Base-by-base conservation (phyloP, 2,113 vertebrate species). In the Tylochromis polylepis region DNA sequence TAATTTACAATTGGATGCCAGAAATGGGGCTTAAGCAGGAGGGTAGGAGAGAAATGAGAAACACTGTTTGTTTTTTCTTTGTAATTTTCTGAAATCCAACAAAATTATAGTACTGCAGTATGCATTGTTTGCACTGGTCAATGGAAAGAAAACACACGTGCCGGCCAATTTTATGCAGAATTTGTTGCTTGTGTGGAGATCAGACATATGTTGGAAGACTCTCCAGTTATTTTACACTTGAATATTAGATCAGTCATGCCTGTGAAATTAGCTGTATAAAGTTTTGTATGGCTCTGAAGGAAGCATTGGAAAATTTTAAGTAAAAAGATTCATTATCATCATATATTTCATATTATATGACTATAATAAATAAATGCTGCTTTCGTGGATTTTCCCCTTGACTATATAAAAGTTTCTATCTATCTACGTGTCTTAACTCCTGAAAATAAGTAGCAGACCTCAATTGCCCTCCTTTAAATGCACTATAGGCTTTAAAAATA, bases 1-100 rank as follows among this genome's bases (percentile, higher is more conserved):
- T 70, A 41, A 79, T 72, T 89, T 77, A 83, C 29, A 41, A 58
- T 34, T 27, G 11, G 8, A 62, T 78, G 84, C 82, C 84, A 87
- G 41, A 57, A 53, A 83, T 24, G 38, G 57, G 65, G 81, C 84
- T 86, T 86, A 81, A 62, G 70, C 14, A 2, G 41, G 46, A 31
- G 1, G 43, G 43, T 24, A 27, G 70, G 27, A 77, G 27, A 59
- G 31, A 53, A 87, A 85, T 77, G 79, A 85, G 60, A 31, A 65
- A 38, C 58, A 60, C 18, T 79, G 59, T 55, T 81, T 38, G n/a
- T 53, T 36, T 49, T n/a, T 84, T 79, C 36, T 79, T 22, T 82
- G 22, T 41, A 43, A 15, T 60, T 88, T 77, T 77, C 0, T 0
- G 46, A 77, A 77, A 51, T 31, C 27, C 46, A 77, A 77, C 46